Conservation (phyloP, 1,140 invertebrate species). For the Orussus abietinus region DNA sequence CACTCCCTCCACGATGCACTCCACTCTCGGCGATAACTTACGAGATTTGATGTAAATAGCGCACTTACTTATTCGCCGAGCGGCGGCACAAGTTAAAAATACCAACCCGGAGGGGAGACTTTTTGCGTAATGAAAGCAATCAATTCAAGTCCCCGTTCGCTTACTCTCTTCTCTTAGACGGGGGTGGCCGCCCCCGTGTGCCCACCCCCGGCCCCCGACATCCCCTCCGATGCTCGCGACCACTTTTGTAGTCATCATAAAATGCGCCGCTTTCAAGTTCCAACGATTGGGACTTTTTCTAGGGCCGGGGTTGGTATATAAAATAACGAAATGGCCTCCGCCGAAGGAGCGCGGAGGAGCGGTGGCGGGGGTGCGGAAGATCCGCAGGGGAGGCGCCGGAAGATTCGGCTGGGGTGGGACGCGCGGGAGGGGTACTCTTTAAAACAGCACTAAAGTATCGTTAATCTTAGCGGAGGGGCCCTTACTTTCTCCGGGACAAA, state of each 20-base stretch:
- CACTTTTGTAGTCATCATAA: slow-evolving; percentile 43
- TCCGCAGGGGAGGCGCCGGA: background rate
- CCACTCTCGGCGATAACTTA: slow-evolving; percentile 52
- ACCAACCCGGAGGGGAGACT: slow-evolving; percentile 29
- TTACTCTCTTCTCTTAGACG: slow-evolving; percentile 11
- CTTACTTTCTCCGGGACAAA: slow-evolving; percentile 47
- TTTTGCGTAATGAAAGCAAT: slow-evolving; percentile 55
- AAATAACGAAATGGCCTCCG: slow-evolving; percentile 22
- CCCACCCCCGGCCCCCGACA: slow-evolving; percentile 21
- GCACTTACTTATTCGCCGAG: slow-evolving; percentile 48
- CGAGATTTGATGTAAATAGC: slow-evolving; percentile 52
- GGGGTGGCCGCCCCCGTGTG: slow-evolving; percentile 19
- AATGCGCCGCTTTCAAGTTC: slow-evolving; percentile 38
- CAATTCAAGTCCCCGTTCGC: slow-evolving; percentile 48
- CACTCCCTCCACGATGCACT: too few relatives aligned
- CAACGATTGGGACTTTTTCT: slow-evolving; percentile 30
- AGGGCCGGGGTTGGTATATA: slow-evolving; percentile 9
- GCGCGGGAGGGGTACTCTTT: slow-evolving; percentile 34
- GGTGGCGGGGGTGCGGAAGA: slow-evolving; percentile 14
- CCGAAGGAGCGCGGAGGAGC: slow-evolving; percentile 21
- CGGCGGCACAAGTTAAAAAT: slow-evolving; percentile 51
- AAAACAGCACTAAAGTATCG: slow-evolving; percentile 51
- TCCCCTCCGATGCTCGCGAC: slow-evolving; percentile 21
- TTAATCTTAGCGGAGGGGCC: slow-evolving; percentile 47
- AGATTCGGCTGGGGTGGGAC: slow-evolving; percentile 2